These are phyloP conservation scores for Cyrtonyx montezumae DNA, from an alignment of 2,113 vertebrate species.

Conservation along the genomic window DNA sequence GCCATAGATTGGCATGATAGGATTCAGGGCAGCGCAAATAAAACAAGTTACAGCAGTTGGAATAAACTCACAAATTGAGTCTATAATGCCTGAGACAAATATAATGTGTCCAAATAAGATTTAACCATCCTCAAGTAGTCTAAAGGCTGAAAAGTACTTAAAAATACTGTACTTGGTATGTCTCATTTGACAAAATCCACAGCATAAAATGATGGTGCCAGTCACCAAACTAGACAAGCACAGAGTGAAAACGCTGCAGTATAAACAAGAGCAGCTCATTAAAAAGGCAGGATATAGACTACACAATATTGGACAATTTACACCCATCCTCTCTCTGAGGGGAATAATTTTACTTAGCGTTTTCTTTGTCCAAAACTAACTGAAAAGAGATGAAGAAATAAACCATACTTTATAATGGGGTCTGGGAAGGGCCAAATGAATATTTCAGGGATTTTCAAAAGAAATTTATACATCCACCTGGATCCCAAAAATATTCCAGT, in stretches of 20 bases:
- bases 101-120: background rate
- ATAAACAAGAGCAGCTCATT: conserved; percentile 13
- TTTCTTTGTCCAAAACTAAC: background rate
- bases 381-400: background rate
- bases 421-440: background rate
- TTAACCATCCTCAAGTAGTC: background rate
- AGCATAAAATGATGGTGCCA: background rate
- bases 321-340: background rate
- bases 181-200: conserved; percentile 21
- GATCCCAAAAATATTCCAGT: background rate
- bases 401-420: background rate
- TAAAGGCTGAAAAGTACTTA: background rate
- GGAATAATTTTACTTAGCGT: background rate
- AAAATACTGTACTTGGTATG: background rate
- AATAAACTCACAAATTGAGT: background rate
- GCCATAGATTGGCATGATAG: conserved; percentile 17
- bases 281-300: background rate
- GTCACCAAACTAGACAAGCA: conserved; percentile 38
- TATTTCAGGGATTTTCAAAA: background rate
- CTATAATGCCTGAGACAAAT: background rate
- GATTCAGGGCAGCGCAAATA: conserved; percentile 26
- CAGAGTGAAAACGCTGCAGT: background rate
- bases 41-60: background rate
- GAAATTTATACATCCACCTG: background rate
- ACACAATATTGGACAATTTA: background rate